A percentile compares a stretch with the other conserved stretches of the same genome.
phyloP scores from a whole-genome alignment of 2,888 invertebrate species.

The Pyralis farinalis region DNA sequence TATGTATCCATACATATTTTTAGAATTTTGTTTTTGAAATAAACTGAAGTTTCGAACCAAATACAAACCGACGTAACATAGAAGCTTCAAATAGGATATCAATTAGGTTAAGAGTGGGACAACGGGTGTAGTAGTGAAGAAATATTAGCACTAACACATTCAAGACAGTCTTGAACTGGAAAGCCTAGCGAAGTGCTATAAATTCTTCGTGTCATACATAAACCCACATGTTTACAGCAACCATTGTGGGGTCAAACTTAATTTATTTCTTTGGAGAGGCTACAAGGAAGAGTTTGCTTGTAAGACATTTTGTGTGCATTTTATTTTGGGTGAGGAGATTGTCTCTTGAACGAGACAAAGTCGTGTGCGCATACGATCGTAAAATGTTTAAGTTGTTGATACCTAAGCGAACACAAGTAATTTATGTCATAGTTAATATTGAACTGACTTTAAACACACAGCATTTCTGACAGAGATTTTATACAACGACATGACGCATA shows the following conservation, averaged over 20 bases:
- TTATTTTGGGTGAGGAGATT: conserved; percentile 33
- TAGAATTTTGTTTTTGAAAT: too few relatives aligned
- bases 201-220: conserved; percentile 54
- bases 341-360: conserved; percentile 16
- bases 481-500: too few relatives aligned
- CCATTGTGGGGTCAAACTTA: conserved; percentile 54
- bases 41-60: too few relatives aligned
- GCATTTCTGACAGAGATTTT: too few relatives aligned
- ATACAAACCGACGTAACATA: too few relatives aligned
- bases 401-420: conserved; percentile 27
- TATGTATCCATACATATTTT: too few relatives aligned
- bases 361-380: conserved; percentile 18
- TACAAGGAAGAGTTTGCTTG: conserved; percentile 22
- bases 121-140: conserved; percentile 7
- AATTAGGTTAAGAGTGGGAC: conserved; percentile 2
- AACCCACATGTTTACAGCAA: conserved; percentile 53
- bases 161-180: conserved; percentile 29
- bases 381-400: conserved; percentile 37
- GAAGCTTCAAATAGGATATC: conserved; percentile 2
- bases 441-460: too few relatives aligned
- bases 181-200: conserved; percentile 32
- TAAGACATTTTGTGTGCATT: conserved; percentile 25
- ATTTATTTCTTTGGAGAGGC: conserved; percentile 47
- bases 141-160: conserved; percentile 14
- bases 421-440: conserved; percentile 20